phyloP scores from a whole-genome alignment of 2,888 invertebrate genomes.

The Lasioglossum calceatum region DNA sequence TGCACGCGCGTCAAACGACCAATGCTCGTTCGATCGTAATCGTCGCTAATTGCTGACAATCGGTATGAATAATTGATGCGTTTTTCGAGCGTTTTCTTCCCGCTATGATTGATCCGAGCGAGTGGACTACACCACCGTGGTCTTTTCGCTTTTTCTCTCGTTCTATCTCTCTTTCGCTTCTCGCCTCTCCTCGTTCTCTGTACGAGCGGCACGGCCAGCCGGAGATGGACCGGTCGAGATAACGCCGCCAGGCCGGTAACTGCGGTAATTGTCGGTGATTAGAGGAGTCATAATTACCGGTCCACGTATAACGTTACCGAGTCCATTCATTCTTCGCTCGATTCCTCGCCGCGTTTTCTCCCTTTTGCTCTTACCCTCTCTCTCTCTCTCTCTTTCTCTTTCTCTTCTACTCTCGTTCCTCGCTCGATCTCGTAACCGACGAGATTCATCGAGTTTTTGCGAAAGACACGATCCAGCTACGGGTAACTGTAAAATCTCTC shows the following conservation, averaged over 20 bases:
- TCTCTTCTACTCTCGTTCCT: not conserved
- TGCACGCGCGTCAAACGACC: not conserved
- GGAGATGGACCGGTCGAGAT: slow-evolving; percentile 81
- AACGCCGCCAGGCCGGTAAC: slow-evolving; percentile 81
- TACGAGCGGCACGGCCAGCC: slow-evolving; percentile 51
- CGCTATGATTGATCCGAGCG: slow-evolving; percentile 55
- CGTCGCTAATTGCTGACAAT: slow-evolving; percentile 66
- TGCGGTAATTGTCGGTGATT: slow-evolving; percentile 83
- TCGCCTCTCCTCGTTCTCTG: slow-evolving; percentile 42
- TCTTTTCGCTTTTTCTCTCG: slow-evolving; percentile 39
- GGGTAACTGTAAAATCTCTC: slow-evolving; percentile 1
- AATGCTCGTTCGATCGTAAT: slow-evolving; percentile 31
- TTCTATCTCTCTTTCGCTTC: slow-evolving; percentile 43
- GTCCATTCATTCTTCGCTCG: slow-evolving; percentile 78
- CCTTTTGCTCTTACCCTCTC: slow-evolving; percentile 7
- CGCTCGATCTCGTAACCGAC: slow-evolving; percentile 33
- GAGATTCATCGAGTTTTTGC: slow-evolving; percentile 51
- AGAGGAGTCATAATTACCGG: slow-evolving; percentile 83
- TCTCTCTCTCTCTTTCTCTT: not conserved
- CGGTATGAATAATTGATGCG: slow-evolving; percentile 24
- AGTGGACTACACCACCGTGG: slow-evolving; percentile 23
- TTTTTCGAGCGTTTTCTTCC: slow-evolving; percentile 37
- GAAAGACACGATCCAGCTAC: slow-evolving; percentile 4
- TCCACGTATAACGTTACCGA: slow-evolving; percentile 77
- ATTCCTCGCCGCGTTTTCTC: slow-evolving; percentile 59